phyloP scores from a whole-genome alignment of 1,140 invertebrate species.

The Hyles euphorbiae region DNA sequence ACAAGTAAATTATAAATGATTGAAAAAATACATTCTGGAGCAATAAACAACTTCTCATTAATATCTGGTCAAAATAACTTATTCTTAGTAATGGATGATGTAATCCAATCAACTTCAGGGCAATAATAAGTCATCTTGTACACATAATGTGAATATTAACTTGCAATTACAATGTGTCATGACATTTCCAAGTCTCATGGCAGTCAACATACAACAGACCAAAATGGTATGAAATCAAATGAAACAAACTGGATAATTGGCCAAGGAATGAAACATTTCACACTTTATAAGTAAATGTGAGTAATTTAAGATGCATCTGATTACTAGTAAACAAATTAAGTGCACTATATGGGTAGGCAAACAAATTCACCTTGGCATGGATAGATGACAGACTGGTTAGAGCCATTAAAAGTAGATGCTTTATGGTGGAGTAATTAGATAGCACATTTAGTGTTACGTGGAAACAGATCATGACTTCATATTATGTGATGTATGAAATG shows the following conservation, averaged over 20 bases:
- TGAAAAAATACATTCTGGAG: too few relatives aligned
- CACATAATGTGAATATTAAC: background rate
- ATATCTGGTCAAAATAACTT: too few relatives aligned
- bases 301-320: conserved; percentile 14
- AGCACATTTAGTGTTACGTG: background rate
- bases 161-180: background rate
- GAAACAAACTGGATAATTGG: too few relatives aligned
- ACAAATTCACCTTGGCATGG: conserved; percentile 23
- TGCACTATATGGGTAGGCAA: conserved; percentile 18
- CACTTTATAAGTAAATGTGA: conserved; percentile 4
- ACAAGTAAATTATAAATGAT: too few relatives aligned
- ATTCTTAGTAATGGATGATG: too few relatives aligned
- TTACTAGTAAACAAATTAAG: conserved; percentile 20
- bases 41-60: too few relatives aligned
- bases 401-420: too few relatives aligned
- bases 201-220: conserved; percentile 6
- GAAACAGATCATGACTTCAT: background rate
- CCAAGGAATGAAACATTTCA: conserved; percentile 3
- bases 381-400: conserved; percentile 5
- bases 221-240: conserved; percentile 1
- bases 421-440: too few relatives aligned
- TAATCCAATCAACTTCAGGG: too few relatives aligned
- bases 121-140: too few relatives aligned
- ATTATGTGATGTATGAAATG: background rate
- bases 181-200: conserved; percentile 10